These are phyloP conservation scores for Eumerus sabulonum DNA, from an alignment of 2,888 invertebrate genomes.

Conservation along the genomic window DNA sequence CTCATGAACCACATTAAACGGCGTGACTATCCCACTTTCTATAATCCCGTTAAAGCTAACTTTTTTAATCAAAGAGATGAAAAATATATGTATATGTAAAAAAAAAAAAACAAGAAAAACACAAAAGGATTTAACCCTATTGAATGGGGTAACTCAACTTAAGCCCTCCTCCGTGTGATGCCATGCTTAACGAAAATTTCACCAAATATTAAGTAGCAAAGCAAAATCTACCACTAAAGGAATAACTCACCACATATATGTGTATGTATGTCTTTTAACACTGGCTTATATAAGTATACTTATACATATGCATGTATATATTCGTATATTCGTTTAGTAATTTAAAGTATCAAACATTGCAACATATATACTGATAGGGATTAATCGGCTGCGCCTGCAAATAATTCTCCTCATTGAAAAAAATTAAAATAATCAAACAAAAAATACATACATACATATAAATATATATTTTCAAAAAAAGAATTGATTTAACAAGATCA, in stretches of 20 bases:
- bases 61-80: constrained; percentile 39
- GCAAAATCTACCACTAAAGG: constrained; percentile 47
- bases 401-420: constrained; percentile 56
- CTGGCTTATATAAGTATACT: constrained; percentile 44
- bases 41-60: constrained; percentile 57
- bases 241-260: constrained; percentile 53
- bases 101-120: too few relatives aligned
- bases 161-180: constrained; percentile 68
- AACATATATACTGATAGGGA: too few relatives aligned
- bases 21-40: constrained; percentile 53
- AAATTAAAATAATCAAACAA: constrained; percentile 8
- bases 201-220: constrained; percentile 52
- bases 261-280: constrained; percentile 68
- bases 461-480: constrained; percentile 42
- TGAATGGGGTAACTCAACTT: constrained; percentile 54
- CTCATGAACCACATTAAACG: constrained; percentile 74
- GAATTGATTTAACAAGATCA: constrained; percentile 49
- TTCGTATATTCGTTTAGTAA: constrained; percentile 53
- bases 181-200: constrained; percentile 65
- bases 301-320: constrained; percentile 38
- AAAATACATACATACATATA: constrained; percentile 10
- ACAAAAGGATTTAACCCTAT: constrained; percentile 50
- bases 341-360: constrained; percentile 18
- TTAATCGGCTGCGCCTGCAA: constrained; percentile 58
- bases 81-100: constrained; percentile 5